Conservation (phyloP, 30 jellyfish, hydroid and myxozoan species). For the Hydra vulgaris region DNA sequence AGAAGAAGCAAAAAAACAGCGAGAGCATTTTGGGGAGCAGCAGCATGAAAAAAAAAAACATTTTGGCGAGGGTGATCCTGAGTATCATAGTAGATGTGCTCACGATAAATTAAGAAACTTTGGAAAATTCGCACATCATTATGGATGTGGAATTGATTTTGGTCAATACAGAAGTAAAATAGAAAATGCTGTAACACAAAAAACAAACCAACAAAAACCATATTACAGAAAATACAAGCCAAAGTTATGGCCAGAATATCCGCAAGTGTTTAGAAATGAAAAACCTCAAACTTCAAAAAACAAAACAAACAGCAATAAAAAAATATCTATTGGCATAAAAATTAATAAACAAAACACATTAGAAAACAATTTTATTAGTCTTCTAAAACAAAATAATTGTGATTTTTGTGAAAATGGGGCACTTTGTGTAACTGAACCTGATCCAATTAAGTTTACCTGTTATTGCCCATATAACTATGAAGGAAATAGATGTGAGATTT, state of each 20-base stretch:
- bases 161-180: background rate
- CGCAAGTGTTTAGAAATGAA: background rate
- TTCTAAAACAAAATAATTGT: too few relatives aligned
- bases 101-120: background rate
- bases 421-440: background rate
- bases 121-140: conserved; percentile 2
- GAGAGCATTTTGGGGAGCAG: conserved; percentile 1
- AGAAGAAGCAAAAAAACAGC: conserved; percentile 2
- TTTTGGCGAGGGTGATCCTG: conserved; percentile 5
- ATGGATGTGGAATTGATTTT: background rate
- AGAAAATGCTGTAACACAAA: background rate
- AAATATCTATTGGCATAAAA: background rate
- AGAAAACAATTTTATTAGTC: background rate
- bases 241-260: background rate
- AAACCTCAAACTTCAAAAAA: too few relatives aligned
- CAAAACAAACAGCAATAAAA: background rate
- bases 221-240: background rate
- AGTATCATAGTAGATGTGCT: conserved; percentile 3
- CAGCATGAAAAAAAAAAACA: conserved; percentile 5
- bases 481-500: background rate
- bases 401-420: background rate
- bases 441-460: background rate
- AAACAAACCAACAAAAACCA: background rate
- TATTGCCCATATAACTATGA: background rate
- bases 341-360: background rate